Base-by-base conservation (phyloP, 2,888 invertebrate genomes). In the Phyto melanocephala region DNA sequence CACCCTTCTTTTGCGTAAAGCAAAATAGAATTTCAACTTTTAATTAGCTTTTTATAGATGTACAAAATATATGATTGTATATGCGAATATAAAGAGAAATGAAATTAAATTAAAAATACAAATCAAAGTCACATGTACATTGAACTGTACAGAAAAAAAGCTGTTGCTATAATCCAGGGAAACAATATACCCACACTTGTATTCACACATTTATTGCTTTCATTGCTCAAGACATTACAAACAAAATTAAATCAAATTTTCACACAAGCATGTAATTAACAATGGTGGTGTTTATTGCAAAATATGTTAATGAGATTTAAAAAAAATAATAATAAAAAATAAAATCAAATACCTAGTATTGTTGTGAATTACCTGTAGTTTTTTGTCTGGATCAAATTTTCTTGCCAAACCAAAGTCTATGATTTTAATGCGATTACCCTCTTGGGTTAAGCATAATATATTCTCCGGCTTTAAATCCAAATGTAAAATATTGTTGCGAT, bases 391-490 rank as follows among this genome's bases (percentile, higher is more conserved):
- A 90, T 98, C 97, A 89, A 95, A 98, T 90, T 96, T 95, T 87
- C 98, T 93, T 3, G 99, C 99, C 85, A 99, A 92, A 8, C 99
- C 99, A 90, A 99, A 99, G 92, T 99, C 99, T 86, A 99, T 99
- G 87, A 99, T 96, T 92, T 99, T 99, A 87, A 99, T 97, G 86
- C 99, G 94, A 92, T 99, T 99, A n/a, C 99, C 99, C 65, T 97
- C 94, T 90, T 96, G 96, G 78, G 99, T 97, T 24, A 99, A 93
- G 88, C 99, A 99, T 65, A 99, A 93, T 87, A 99, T 98, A 91
- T 99, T 99, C 92, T 99, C 99, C 10, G 99, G 99, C 96, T 99
- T 99, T 94, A 99, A 95, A 90, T 99, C 99, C 72, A 99, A 93
- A 92, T 99, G 99, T 72, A 99, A 92, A 86, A 99, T 98, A 87